Evolutionary conservation across 2,888 invertebrate species (phyloP).

Genomic region (Chironomus riparius): DNA sequence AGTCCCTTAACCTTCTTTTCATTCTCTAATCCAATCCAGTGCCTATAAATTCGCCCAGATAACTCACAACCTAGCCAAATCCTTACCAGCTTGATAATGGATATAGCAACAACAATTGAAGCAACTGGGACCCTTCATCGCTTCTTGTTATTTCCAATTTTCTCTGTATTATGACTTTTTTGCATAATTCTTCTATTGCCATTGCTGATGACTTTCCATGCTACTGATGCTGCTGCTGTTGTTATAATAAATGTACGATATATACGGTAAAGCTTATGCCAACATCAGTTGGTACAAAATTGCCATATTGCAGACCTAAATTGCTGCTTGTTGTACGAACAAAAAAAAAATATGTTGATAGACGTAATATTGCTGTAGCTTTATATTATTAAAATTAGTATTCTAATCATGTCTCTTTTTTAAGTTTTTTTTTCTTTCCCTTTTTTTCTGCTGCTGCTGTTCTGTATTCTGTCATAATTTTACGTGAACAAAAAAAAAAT

Average conservation of each 20-base stretch:
- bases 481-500: neutral
- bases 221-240: neutral
- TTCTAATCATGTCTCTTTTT: constrained; percentile 20
- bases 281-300: constrained; percentile 6
- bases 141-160: neutral
- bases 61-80: too few species aligned
- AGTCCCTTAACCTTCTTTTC: too few species aligned
- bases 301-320: constrained; percentile 6
- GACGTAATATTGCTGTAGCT: neutral
- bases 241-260: neutral
- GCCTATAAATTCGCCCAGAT: too few species aligned
- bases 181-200: constrained; percentile 1
- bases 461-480: neutral
- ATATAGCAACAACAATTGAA: too few species aligned
- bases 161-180: neutral
- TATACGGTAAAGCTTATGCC: neutral
- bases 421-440: neutral
- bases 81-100: too few species aligned
- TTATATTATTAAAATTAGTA: constrained; percentile 18
- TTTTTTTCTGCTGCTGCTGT: neutral
- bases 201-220: neutral
- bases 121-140: neutral
- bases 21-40: too few species aligned
- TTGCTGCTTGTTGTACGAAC: neutral
- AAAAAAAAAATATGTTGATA: constrained; percentile 9